Conservation (phyloP, 1,140 invertebrate genomes). For the Drosophila azteca region DNA sequence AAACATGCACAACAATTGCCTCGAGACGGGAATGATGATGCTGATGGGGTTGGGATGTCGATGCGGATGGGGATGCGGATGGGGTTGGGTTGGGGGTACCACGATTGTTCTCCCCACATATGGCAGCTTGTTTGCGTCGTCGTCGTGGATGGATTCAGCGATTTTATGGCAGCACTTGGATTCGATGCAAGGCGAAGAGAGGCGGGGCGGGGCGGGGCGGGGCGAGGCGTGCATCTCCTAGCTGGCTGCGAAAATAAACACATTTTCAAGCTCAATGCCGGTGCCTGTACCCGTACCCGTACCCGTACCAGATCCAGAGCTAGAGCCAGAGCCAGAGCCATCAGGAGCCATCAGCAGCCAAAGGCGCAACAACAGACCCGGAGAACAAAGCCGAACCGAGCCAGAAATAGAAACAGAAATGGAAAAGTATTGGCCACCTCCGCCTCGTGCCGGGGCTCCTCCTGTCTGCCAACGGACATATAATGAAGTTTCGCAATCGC, state of each 20-base stretch:
- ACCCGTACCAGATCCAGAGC: slow-evolving; percentile 43
- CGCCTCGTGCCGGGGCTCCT: slow-evolving; percentile 12
- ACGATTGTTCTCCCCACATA: slow-evolving; percentile 40
- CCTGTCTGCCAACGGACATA: slow-evolving; percentile 59
- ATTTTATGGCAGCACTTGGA: slow-evolving; percentile 79
- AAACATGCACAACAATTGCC: slow-evolving; percentile 77
- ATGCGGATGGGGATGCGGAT: slow-evolving; percentile 14
- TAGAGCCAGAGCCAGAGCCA: slow-evolving; percentile 41
- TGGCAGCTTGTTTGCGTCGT: slow-evolving; percentile 64
- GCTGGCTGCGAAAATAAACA: slow-evolving; percentile 66
- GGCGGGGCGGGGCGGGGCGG: slow-evolving; percentile 27
- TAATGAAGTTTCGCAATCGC: slow-evolving; percentile 81
- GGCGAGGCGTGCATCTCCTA: slow-evolving; percentile 2
- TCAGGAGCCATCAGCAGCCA: slow-evolving; percentile 47
- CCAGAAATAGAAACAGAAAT: slow-evolving; percentile 69
- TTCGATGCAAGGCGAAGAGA: slow-evolving; percentile 20
- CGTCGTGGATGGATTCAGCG: slow-evolving; percentile 70
- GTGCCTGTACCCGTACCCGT: neutral
- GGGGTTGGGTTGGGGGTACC: slow-evolving; percentile 15
- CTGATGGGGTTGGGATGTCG: slow-evolving; percentile 2
- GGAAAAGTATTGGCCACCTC: slow-evolving; percentile 58
- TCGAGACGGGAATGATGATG: slow-evolving; percentile 55
- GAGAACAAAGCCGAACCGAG: slow-evolving; percentile 77
- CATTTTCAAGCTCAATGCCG: slow-evolving; percentile 81
- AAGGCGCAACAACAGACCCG: slow-evolving; percentile 16